phyloP scores from a whole-genome alignment of 2,888 invertebrate genomes.

The Ormyrus rosae region DNA sequence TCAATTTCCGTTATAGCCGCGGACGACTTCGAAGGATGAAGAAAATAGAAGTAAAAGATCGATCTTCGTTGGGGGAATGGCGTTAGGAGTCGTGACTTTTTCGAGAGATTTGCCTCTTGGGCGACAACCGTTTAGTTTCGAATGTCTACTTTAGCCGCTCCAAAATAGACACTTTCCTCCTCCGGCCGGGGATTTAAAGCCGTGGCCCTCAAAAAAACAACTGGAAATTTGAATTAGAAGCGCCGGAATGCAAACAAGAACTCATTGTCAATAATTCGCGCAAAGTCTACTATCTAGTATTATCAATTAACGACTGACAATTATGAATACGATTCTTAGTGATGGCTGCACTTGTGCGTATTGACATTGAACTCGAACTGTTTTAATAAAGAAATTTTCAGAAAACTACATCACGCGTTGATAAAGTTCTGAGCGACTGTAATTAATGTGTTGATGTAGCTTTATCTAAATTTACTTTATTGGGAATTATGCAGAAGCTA shows the following conservation, averaged over 20 bases:
- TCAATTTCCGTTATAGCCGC: too few relatives aligned
- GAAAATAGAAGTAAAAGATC: slow-evolving; percentile 26
- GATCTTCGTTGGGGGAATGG: slow-evolving; percentile 13
- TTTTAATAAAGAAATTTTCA: slow-evolving; percentile 14
- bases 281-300: neutral
- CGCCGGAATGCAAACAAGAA: neutral
- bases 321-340: slow-evolving; percentile 1
- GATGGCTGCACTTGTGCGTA: neutral
- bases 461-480: too few relatives aligned
- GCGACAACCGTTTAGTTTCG: slow-evolving; percentile 25
- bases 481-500: too few relatives aligned
- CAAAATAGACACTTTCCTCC: slow-evolving; percentile 37
- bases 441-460: too few relatives aligned
- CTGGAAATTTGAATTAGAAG: too few relatives aligned
- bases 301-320: neutral
- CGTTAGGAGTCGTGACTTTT: slow-evolving; percentile 43
- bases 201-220: too few relatives aligned
- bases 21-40: neutral
- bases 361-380: slow-evolving; percentile 16
- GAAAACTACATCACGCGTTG: slow-evolving; percentile 17
- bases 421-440: neutral
- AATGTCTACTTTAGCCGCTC: neutral
- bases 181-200: neutral
- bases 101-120: slow-evolving; percentile 1
- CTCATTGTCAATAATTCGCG: neutral